phyloP scores from a whole-genome alignment of 2,888 invertebrate genomes.

The Ophion obscuratus region DNA sequence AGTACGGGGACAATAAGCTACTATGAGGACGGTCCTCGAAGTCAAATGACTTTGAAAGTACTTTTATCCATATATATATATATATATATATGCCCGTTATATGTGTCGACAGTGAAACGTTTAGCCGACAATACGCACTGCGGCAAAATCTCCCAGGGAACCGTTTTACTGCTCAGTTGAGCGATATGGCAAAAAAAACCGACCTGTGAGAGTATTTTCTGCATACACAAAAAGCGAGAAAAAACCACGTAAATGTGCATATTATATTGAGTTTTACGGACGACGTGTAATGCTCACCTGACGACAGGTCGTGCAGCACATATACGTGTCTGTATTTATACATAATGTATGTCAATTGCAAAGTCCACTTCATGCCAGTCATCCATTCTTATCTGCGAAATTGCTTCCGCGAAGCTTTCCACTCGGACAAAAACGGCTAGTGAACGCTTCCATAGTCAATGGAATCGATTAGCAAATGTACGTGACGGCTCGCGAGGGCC shows the following conservation, averaged over 20 bases:
- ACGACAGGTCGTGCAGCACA: constrained; percentile 5
- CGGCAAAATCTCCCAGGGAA: constrained; percentile 33
- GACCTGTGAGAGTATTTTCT: constrained; percentile 41
- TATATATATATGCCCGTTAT: background rate
- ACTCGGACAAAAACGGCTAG: constrained; percentile 14
- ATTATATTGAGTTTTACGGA: constrained; percentile 47
- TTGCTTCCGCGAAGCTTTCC: constrained; percentile 55
- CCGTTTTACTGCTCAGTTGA: constrained; percentile 32
- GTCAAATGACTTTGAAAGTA: background rate
- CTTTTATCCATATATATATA: background rate
- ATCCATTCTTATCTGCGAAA: constrained; percentile 42
- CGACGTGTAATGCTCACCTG: constrained; percentile 40
- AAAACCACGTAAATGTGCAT: background rate
- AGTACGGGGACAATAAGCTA: background rate
- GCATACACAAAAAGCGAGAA: constrained; percentile 6
- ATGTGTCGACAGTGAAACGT: background rate
- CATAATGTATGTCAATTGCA: constrained; percentile 32
- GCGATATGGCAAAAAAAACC: constrained; percentile 44
- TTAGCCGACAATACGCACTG: constrained; percentile 26
- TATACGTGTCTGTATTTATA: constrained; percentile 7
- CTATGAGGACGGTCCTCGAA: background rate
- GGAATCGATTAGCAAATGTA: constrained; percentile 44
- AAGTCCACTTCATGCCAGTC: constrained; percentile 30
- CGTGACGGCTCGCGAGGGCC: background rate
- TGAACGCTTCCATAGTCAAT: constrained; percentile 11